phyloP scores from a whole-genome alignment of 2,113 vertebrate genomes.

The Ameiurus melas region DNA sequence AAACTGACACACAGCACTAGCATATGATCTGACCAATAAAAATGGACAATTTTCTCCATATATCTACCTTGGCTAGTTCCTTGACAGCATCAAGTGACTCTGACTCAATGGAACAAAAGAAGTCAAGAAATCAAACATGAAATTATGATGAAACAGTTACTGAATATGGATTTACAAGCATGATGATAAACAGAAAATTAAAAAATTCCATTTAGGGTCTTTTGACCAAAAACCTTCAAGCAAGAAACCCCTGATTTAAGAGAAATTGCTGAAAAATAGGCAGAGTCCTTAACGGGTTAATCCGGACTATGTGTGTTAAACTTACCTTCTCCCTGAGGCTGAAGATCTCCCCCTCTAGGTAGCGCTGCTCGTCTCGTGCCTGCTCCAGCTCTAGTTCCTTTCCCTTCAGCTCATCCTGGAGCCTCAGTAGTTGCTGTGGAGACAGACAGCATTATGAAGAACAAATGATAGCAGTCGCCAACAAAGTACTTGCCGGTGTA shows the following conservation, averaged over 20 bases:
- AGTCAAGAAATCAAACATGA: not conserved
- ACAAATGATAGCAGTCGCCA: conserved; percentile 19
- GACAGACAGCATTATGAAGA: conserved; percentile 38
- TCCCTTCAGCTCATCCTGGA: conserved; percentile 86
- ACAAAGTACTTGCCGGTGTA: conserved; percentile 13
- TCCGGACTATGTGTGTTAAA: not conserved
- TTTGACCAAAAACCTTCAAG: not conserved
- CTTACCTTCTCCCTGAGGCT: conserved; percentile 64
- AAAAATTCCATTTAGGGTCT: not conserved
- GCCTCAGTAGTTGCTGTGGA: conserved; percentile 84
- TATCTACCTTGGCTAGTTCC: not conserved
- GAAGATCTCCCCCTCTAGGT: conserved; percentile 66
- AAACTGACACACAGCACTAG: not conserved
- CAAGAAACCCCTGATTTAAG: not conserved
- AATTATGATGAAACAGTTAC: not conserved
- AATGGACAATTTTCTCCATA: not conserved
- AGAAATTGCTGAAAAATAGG: not conserved
- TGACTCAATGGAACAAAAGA: not conserved
- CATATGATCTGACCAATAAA: not conserved
- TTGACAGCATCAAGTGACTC: not conserved
- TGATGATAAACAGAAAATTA: not conserved
- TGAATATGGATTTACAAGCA: not conserved
- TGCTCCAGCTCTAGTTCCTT: conserved; percentile 88
- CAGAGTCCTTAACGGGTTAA: not conserved
- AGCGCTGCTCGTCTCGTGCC: conserved; percentile 82